Percentiles rank a stretch among this genome's conserved stretches.
Evolutionary conservation across 2,797 vertebrate species (phyloP).

Genomic region (Pelochelys cantorii): DNA sequence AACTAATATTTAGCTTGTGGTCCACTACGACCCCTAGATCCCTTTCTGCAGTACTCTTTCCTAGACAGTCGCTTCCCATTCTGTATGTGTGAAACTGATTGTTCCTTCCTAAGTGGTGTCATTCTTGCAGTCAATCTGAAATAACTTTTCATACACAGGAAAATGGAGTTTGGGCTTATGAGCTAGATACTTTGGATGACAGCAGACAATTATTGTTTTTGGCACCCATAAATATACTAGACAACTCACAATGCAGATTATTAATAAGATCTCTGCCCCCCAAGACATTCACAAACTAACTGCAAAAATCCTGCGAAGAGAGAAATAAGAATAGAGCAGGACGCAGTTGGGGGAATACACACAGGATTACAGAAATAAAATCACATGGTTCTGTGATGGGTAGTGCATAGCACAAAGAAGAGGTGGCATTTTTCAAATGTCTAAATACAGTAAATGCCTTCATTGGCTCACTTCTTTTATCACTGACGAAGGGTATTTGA

Average conservation of each 20-base stretch:
- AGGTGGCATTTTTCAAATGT: background rate
- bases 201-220: background rate
- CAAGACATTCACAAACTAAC: background rate
- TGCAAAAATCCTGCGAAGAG: background rate
- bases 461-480: background rate
- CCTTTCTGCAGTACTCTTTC: too few species aligned
- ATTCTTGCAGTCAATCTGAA: background rate
- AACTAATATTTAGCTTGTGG: too few species aligned
- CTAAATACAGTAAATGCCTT: background rate
- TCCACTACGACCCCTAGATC: too few species aligned
- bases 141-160: background rate
- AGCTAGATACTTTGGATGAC: background rate
- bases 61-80: too few species aligned
- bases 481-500: background rate
- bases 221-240: background rate
- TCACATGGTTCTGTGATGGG: background rate
- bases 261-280: background rate
- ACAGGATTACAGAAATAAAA: background rate
- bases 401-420: background rate
- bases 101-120: too few species aligned
- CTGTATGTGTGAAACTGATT: too few species aligned
- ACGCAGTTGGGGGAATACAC: background rate
- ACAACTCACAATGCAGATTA: background rate
- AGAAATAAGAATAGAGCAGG: background rate
- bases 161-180: rapidly evolving